Base-by-base conservation (phyloP, 2,797 vertebrate species). In the Miichthys miiuy region DNA sequence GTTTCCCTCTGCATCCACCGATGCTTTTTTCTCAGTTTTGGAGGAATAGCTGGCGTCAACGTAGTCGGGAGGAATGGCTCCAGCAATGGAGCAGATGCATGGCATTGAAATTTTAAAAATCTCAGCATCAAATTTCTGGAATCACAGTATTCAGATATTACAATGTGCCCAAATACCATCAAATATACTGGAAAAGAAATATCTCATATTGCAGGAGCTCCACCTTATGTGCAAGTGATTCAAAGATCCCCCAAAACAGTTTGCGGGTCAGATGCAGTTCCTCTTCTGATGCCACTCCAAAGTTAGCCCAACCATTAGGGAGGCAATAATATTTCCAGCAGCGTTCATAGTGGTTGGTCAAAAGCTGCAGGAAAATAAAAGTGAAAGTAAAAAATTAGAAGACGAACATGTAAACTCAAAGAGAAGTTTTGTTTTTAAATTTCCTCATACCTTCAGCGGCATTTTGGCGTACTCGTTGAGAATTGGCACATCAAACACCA, bases 291-390 rank as follows among this genome's bases (percentile, higher is more conserved):
- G 97, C 95, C 13, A 98, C 89, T 2, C 98, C 97, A n/a, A 96
- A 98, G 91, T 96, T 98, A 82, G 96, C 97, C 97, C 98, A 99
- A n/a, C 98, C 97, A 1, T 97, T 97, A 54, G 97, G 97, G 42
- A 99, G 95, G 82, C 98, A 99, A 82, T 99, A 99, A 77, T 99
- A 98, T 76, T 98, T 97, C 98, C 98, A 99, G 80, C 98, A 99
- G 1, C 98, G 96, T 88, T 99, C 98, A 5, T 98, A 99, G 89
- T 99, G 98, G 86, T 98, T 99, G 72, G 97, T 98, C 85, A 99
- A 94, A 83, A 99, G 95, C 98, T 98, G 87, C 46, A 87, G 63
- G 20, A 64, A 13, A 34, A 23, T 10, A 30, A 21, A 64, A 46
- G 6, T 23, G 0, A 68, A 57, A 67, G 9, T 3, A 2, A 58